A percentile compares a stretch with the other conserved stretches of the same genome.
phyloP scores from a whole-genome alignment of 2,797 vertebrate genomes.

The Channa striata region DNA sequence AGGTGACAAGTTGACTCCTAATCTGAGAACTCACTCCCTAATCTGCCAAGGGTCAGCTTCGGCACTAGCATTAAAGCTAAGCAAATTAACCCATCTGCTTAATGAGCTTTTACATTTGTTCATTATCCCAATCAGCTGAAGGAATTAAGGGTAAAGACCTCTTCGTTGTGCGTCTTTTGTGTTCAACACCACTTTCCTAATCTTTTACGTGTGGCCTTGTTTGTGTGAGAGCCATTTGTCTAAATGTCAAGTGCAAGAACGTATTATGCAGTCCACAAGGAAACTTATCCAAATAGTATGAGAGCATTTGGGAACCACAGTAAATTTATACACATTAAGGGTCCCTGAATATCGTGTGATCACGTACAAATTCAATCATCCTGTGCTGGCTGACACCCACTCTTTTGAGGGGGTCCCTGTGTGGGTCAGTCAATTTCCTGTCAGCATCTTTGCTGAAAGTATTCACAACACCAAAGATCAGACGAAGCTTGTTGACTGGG shows the following conservation, averaged over 20 bases:
- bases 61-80: conserved; percentile 60
- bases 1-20: conserved; percentile 56
- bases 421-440: conserved; percentile 4
- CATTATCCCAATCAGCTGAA: conserved; percentile 72
- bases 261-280: neutral
- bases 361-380: too few relatives aligned
- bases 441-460: conserved; percentile 20
- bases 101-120: conserved; percentile 71
- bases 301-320: neutral
- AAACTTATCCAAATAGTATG: neutral
- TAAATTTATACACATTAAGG: neutral
- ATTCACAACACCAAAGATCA: conserved; percentile 45
- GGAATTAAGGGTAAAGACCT: conserved; percentile 58
- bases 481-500: conserved; percentile 37
- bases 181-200: conserved; percentile 24
- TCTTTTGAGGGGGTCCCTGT: neutral
- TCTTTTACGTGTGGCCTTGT: conserved; percentile 5
- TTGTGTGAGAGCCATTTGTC: neutral
- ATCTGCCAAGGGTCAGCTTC: conserved; percentile 49
- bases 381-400: too few relatives aligned
- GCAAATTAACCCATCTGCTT: conserved; percentile 69
- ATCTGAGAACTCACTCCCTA: conserved; percentile 60
- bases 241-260: conserved; percentile 5
- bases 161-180: conserved; percentile 22
- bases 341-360: too few relatives aligned